phyloP scores from a whole-genome alignment of 2,888 invertebrate genomes.

The Drosophila setosimentum region DNA sequence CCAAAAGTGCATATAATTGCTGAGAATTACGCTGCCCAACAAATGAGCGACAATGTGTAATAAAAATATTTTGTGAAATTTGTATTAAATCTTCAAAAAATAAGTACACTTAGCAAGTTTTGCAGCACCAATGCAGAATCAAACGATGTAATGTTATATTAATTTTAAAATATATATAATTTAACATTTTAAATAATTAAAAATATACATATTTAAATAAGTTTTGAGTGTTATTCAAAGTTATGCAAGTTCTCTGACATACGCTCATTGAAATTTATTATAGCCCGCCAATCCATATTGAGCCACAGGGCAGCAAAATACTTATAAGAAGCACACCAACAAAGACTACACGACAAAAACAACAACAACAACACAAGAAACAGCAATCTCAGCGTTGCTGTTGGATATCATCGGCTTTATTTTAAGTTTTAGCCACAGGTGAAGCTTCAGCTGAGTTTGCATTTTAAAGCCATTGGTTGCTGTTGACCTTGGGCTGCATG shows the following conservation, averaged over 20 bases:
- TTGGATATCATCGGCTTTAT: conserved; percentile 22
- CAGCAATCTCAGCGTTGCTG: conserved; percentile 15
- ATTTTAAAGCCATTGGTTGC: conserved; percentile 70
- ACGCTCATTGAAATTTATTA: not conserved
- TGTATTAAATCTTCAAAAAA: not conserved
- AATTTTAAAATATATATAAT: not conserved
- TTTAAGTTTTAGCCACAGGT: conserved; percentile 18
- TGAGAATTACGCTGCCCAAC: not conserved
- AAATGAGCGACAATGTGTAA: not conserved
- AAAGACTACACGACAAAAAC: conserved; percentile 6
- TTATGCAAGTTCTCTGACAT: not conserved
- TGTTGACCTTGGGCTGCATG: conserved; percentile 80
- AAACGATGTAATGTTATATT: no score
- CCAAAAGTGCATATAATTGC: not conserved
- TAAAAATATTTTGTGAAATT: not conserved
- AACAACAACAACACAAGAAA: conserved; percentile 9
- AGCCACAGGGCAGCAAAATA: conserved; percentile 27
- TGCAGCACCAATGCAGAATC: not conserved
- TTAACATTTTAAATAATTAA: not conserved
- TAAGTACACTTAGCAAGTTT: not conserved
- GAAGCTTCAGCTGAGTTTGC: conserved; percentile 64
- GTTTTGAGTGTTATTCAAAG: not conserved
- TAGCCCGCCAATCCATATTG: not conserved
- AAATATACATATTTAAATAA: not conserved
- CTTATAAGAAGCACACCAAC: conserved; percentile 13